phyloP scores from a whole-genome alignment of 2,113 vertebrate genomes.

The Scomber scombrus region DNA sequence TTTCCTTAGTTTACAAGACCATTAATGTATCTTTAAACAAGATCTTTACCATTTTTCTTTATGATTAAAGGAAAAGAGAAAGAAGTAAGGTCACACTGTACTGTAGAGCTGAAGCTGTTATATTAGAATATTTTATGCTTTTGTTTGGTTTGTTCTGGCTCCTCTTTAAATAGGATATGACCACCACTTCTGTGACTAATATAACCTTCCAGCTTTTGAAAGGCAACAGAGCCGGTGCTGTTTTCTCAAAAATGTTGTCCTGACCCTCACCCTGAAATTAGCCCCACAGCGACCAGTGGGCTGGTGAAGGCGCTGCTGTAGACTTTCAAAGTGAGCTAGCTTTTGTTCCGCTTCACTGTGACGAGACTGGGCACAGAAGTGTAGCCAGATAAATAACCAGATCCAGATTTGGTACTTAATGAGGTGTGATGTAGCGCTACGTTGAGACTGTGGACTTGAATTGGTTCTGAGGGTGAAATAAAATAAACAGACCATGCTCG shows the following conservation, averaged over 20 bases:
- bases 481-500: slow-evolving; percentile 60
- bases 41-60: no score
- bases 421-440: slow-evolving; percentile 59
- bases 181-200: slow-evolving; percentile 22
- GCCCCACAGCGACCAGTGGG: slow-evolving; percentile 17
- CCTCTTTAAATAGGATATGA: slow-evolving; percentile 1
- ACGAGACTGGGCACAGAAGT: slow-evolving; percentile 24
- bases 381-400: slow-evolving; percentile 41
- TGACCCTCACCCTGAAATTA: slow-evolving; percentile 54
- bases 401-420: slow-evolving; percentile 66
- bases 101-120: background rate
- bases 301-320: slow-evolving; percentile 1
- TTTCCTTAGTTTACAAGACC: no score
- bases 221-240: background rate
- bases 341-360: slow-evolving; percentile 38
- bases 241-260: slow-evolving; percentile 31
- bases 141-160: background rate
- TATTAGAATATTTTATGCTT: background rate
- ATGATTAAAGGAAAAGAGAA: background rate
- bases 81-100: background rate
- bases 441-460: slow-evolving; percentile 32
- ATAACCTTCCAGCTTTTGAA: slow-evolving; percentile 25
- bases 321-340: slow-evolving; percentile 24
- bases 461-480: slow-evolving; percentile 46
- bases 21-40: no score